Base-by-base conservation (phyloP, 2,888 invertebrate species). In the Drosophila eohydei region DNA sequence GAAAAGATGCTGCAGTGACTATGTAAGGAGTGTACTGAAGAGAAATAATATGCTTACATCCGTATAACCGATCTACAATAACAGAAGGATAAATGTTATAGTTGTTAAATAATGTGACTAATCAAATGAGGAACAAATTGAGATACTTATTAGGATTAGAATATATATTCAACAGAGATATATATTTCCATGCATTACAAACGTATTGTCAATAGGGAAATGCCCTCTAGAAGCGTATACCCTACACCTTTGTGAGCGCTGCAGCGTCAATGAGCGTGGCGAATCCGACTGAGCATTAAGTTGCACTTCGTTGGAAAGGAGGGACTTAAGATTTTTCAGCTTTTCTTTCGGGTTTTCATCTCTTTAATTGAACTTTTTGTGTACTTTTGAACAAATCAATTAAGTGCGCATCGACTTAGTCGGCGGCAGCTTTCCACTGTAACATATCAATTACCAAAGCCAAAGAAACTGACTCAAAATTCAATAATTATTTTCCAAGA, bases 271-370 rank as follows among this genome's bases (percentile, higher is more conserved):
- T 74, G 69, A 72, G 83, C 78, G 80, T 80, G 76, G 59, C 83
- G 67, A 87, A 89, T 81, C 72, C 81, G 65, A 57, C 66, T 78
- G 67, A 61, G 84, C 89, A 71, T 87, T 89, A 78, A 76, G 74
- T 74, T 84, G 89, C 88, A 84, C 75, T 84, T 84, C 14, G 38
- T 30, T 12, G 36, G 14, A 28, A 26, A 30, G 68, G 11, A 38
- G 46, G 57, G 41, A 38, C 14, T 48, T 14, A 28, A 58, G 58
- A 69, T 52, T 75, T 75, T 65, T 64, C 50, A 59, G 69, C 52
- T 50, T 64, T 65, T 67, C 68, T 72, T 69, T 71, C 51, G 21
- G n/a, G 9, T 38, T 38, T 40, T 38, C 28, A 36, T 16, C 51
- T 56, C 62, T 68, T 67, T 74, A 80, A 86, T 78, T 86, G 77